Evolutionary conservation across 2,797 vertebrate species (phyloP).

Genomic region (Apogon hyalosoma): DNA sequence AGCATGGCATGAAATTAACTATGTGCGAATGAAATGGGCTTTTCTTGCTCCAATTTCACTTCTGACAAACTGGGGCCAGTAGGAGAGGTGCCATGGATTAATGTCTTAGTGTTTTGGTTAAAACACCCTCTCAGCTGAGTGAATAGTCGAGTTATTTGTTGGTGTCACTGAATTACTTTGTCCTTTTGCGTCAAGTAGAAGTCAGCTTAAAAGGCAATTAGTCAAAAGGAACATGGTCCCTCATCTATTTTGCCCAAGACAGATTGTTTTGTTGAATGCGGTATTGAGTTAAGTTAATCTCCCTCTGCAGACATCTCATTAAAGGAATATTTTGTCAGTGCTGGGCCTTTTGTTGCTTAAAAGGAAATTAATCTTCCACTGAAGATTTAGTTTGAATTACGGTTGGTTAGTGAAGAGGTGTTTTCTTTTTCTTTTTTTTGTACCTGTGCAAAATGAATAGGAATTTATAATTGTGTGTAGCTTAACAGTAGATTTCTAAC

Average conservation of each 20-base stretch:
- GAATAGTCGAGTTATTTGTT: slow-evolving; percentile 57
- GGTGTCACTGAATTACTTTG: slow-evolving; percentile 57
- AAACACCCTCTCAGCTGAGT: slow-evolving; percentile 44
- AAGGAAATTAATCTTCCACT: slow-evolving; percentile 10
- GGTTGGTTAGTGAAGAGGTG: neutral
- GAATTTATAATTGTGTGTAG: neutral
- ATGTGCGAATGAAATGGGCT: slow-evolving; percentile 36
- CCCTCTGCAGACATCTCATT: slow-evolving; percentile 25
- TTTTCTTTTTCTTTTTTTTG: neutral
- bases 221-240: slow-evolving; percentile 38
- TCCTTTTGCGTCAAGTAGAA: slow-evolving; percentile 44
- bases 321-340: slow-evolving; percentile 35
- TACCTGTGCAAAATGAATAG: slow-evolving; percentile 1
- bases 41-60: slow-evolving; percentile 45
- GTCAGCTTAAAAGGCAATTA: slow-evolving; percentile 56
- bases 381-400: slow-evolving; percentile 13
- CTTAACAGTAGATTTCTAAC: neutral
- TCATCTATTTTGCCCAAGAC: slow-evolving; percentile 23
- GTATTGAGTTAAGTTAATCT: slow-evolving; percentile 31
- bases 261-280: slow-evolving; percentile 37
- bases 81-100: slow-evolving; percentile 55
- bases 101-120: slow-evolving; percentile 54
- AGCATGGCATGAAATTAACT: slow-evolving; percentile 61
- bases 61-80: slow-evolving; percentile 61
- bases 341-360: slow-evolving; percentile 25